These are phyloP conservation scores for Tipula confusa DNA, from an alignment of 2,888 invertebrate genomes.

Conservation along the genomic window DNA sequence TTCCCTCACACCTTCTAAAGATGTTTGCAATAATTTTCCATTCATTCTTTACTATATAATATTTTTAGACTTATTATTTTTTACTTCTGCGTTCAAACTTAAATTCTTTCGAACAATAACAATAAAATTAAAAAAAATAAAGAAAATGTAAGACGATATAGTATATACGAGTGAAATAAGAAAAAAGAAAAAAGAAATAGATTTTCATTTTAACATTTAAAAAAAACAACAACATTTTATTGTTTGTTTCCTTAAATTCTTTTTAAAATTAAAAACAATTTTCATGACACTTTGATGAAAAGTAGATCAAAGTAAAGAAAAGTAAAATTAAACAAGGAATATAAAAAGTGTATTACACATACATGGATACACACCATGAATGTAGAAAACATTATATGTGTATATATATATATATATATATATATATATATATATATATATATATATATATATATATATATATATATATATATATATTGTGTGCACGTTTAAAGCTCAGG, in stretches of 20 bases:
- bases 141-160: neutral
- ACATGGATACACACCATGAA: neutral
- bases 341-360: neutral
- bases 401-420: neutral
- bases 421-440: neutral
- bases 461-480: neutral
- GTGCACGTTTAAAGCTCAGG: neutral
- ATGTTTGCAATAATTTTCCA: neutral
- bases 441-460: neutral
- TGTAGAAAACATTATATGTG: neutral
- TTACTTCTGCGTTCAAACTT: neutral
- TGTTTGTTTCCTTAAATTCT: slow-evolving; percentile 12
- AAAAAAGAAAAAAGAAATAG: neutral
- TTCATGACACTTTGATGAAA: slow-evolving; percentile 25
- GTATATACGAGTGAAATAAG: neutral
- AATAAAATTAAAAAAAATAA: neutral
- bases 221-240: neutral
- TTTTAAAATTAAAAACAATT: neutral
- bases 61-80: neutral
- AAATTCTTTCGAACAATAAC: slow-evolving; percentile 12
- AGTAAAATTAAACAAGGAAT: neutral
- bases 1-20: neutral
- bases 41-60: neutral
- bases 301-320: slow-evolving; percentile 5
- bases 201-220: slow-evolving; percentile 12